Conservation (phyloP, 1,140 invertebrate genomes). For the Holotrichia oblita region DNA sequence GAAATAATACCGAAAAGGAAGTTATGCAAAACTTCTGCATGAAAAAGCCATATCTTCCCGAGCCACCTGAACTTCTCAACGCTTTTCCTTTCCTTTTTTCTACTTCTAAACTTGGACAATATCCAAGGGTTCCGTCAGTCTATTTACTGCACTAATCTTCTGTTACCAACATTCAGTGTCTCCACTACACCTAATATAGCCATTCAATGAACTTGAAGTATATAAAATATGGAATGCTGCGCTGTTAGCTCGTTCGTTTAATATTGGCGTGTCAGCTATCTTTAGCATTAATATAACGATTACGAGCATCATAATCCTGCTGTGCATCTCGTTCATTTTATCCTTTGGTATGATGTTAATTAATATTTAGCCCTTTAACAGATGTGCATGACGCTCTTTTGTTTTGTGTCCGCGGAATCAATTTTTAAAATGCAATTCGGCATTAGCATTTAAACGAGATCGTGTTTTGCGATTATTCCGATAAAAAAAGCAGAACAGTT, state of each 20-base stretch:
- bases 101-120: constrained; percentile 17
- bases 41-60: constrained; percentile 24
- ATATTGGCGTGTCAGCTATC: not conserved
- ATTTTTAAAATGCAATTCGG: constrained; percentile 28
- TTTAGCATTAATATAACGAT: not conserved
- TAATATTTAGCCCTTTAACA: constrained; percentile 12
- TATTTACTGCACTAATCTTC: constrained; percentile 30
- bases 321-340: not conserved
- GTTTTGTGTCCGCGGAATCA: constrained; percentile 7
- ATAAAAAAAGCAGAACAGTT: not conserved
- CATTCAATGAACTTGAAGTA: constrained; percentile 20
- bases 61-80: not conserved
- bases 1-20: constrained; percentile 29
- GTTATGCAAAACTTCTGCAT: constrained; percentile 29
- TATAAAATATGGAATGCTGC: constrained; percentile 22
- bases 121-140: not conserved
- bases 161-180: constrained; percentile 21
- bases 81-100: not conserved
- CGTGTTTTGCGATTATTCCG: constrained; percentile 15
- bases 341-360: not conserved
- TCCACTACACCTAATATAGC: constrained; percentile 17
- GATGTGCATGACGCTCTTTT: not conserved
- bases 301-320: not conserved
- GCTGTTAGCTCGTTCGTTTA: not conserved
- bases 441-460: constrained; percentile 29